A percentile compares a stretch with the other conserved stretches of the same genome.
Evolutionary conservation across 2,113 vertebrate genomes (phyloP).

Genomic region (Oplegnathus fasciatus): DNA sequence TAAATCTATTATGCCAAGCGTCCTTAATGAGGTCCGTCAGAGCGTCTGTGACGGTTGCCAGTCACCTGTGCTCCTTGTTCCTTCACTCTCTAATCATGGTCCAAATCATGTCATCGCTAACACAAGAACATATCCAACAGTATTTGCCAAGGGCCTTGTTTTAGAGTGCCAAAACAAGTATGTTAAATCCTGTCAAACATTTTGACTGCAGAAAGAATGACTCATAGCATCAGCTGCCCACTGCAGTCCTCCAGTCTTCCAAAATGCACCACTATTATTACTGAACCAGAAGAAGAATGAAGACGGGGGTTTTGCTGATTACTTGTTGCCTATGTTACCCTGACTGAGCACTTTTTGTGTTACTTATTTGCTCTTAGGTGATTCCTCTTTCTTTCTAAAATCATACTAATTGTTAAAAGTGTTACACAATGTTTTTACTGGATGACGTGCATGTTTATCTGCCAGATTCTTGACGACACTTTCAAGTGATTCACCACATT

Average conservation of each 20-base stretch:
- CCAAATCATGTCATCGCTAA: conserved; percentile 33
- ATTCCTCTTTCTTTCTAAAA: conserved; percentile 56
- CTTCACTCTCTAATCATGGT: conserved; percentile 43
- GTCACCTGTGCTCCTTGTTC: conserved; percentile 37
- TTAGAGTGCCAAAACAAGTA: conserved; percentile 60
- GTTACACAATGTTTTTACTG: conserved; percentile 51
- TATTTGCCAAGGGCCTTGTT: conserved; percentile 62
- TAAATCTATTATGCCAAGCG: conserved; percentile 73
- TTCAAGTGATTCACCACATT: conserved; percentile 43
- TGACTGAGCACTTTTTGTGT: conserved; percentile 76
- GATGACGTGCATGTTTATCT: conserved; percentile 57
- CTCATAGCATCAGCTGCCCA: not conserved
- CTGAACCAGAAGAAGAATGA: conserved; percentile 28
- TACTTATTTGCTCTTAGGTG: conserved; percentile 33
- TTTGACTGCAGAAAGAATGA: conserved; percentile 39
- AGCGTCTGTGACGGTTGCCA: conserved; percentile 50
- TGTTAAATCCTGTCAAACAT: conserved; percentile 10
- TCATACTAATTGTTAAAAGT: conserved; percentile 62
- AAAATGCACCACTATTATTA: conserved; percentile 31
- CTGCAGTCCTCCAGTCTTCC: conserved; percentile 50
- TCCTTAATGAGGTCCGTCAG: conserved; percentile 62
- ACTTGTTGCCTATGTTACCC: conserved; percentile 54
- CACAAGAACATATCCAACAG: conserved; percentile 41
- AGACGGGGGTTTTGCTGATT: conserved; percentile 16
- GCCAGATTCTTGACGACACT: conserved; percentile 37